Base-by-base conservation (phyloP, 1,140 invertebrate genomes). In the Hycleus phaleratus region DNA sequence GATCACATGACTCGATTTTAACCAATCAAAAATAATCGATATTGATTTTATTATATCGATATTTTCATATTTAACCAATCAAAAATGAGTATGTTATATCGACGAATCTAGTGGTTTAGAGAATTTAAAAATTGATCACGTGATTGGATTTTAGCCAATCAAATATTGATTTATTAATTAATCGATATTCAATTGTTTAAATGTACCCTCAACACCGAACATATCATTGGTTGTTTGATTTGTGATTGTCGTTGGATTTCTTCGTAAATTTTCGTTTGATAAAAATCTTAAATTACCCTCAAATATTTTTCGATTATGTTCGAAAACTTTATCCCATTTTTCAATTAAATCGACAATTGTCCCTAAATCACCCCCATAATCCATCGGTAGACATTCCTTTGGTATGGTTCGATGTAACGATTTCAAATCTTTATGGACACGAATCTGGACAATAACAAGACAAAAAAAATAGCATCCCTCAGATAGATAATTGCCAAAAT, bases 401-500 rank as follows among this genome's bases (percentile, higher is more conserved):
- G 51, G 42, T 10, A 53, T 40, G 6, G 26, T 32, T 46, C 45
- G 44, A 32, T 53, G 51, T 9, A 53, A 45, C 9, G 51, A 53
- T 38, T 53, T 45, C 51, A 53, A 43, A 53, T 53, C 51, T n/a
- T 53, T 53, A 32, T 53, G 51, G 38, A 53, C 46, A 11, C 40
- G 40, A n/a, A 53, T 53, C 51, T 53, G 42, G 26, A 53, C 18
- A 18, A 18, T 18, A 18, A 18, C 18, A 18, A 18, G 12, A 12
- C 1, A 12, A 18, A 18, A 18, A 18, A 18, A 18, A 18, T 18
- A 18, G 18, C 18, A 18, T 18, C 18, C 18, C 18, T 18, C 2
- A 18, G 18, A 12, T 12, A 12, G 12, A 18, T 18, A 18, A 18
- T 18, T 18, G 18, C 1, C 18, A 18, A 18, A 18, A 18, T 18